Evolutionary conservation across 2,113 vertebrate genomes (phyloP).

Genomic region (Megalops atlanticus): DNA sequence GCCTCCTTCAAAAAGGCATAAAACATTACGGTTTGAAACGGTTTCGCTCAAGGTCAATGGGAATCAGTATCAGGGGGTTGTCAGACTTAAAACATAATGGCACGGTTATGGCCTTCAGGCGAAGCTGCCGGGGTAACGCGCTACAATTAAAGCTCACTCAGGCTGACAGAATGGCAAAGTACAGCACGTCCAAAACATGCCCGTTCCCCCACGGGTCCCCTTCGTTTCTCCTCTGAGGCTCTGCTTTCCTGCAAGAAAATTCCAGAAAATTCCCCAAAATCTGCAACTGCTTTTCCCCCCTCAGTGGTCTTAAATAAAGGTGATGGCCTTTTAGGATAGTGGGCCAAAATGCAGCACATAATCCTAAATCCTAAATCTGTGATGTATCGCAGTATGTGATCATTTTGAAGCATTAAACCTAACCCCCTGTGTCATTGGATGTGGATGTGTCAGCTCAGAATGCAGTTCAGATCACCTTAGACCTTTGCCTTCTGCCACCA

Average conservation of each 20-base stretch:
- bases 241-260: not conserved
- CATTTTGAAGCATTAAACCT: too few species aligned
- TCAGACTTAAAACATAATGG: conserved; percentile 38
- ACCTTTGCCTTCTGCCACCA: not conserved
- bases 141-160: not conserved
- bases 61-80: conserved; percentile 46
- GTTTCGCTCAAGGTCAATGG: conserved; percentile 48
- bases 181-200: not conserved
- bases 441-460: not conserved
- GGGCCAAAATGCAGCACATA: not conserved
- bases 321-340: too few species aligned
- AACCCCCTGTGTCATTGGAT: too few species aligned
- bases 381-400: too few species aligned
- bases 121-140: not conserved
- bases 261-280: not conserved
- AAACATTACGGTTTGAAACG: conserved; percentile 41
- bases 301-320: too few species aligned
- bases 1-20: conserved; percentile 44
- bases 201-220: not conserved
- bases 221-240: not conserved
- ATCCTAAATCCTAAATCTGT: too few species aligned
- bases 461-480: not conserved
- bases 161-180: not conserved
- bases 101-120: not conserved
- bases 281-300: too few species aligned